Evolutionary conservation across 2,113 vertebrate genomes (phyloP), one percentile per base, ranked within the genome.

Genomic region (Rhadina sibilatrix): DNA sequence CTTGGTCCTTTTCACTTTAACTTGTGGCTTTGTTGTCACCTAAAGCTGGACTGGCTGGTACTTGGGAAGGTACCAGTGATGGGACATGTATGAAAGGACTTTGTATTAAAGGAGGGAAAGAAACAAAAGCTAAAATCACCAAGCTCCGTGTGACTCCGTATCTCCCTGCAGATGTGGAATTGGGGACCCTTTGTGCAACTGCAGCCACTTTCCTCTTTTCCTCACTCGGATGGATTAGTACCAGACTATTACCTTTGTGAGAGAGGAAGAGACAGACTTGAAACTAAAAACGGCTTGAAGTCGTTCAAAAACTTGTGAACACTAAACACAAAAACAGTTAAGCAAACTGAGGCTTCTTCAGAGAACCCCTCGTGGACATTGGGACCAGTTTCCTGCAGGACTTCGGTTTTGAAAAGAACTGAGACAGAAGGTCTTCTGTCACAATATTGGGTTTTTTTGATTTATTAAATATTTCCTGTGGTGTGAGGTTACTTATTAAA

Each of bases 381-480:
- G 98, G 98, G 98, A 98, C 98, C 98, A 97, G 97, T 94, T 95
- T 97, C 97, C 96, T 94, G 14, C 82, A 65, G 96, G 97, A 97
- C 96, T 97, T 97, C 21, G 7, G 94, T 96, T 97, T 97, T 80
- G 92, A 93, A 95, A 92, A 97, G 95, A 97, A 97, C 96, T 95
- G 94, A 97, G 97, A 97, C 97, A 97, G 98, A 97, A 97, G 70
- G 57, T 92, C 81, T 98, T 97, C 97, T 98, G 97, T 98, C 95
- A 28, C 95, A 89, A 97, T 93, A 96, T 33, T 95, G 94, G 65
- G 2, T 8, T 96, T 97, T 98, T 98, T 97, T 96, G 96, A 97
- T 98, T 97, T 96, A 97, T 98, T 98, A 98, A 98, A 97, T 98
- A 97, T 98, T 98, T 98, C 97, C 98, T 98, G 98, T 98, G 98